A percentile compares a stretch with the other conserved stretches of the same genome.
phyloP scores from a whole-genome alignment of 2,888 invertebrate species.

The Ganaspis brasiliensis region DNA sequence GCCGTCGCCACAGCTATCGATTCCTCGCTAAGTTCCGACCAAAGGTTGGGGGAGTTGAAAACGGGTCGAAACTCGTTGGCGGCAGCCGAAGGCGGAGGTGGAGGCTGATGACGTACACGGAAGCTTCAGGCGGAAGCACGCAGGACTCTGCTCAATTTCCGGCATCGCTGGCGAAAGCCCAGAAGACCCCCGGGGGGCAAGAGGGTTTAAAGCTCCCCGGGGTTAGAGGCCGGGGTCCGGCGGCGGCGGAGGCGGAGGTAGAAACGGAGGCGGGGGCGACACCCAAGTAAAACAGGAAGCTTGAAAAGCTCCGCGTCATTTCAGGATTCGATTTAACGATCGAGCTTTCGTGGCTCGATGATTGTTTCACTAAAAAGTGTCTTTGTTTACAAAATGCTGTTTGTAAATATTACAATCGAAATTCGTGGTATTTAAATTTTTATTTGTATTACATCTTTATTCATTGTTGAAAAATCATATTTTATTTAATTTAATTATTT shows the following conservation, averaged over 20 bases:
- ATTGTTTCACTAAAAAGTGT: too few relatives aligned
- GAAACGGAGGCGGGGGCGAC: not conserved
- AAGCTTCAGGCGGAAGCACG: slow-evolving; percentile 68
- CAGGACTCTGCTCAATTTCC: slow-evolving; percentile 72
- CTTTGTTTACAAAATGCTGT: too few relatives aligned
- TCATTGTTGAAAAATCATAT: too few relatives aligned
- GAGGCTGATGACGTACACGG: slow-evolving; percentile 72
- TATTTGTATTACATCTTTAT: too few relatives aligned
- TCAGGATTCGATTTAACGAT: not conserved
- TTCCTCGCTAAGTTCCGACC: slow-evolving; percentile 64
- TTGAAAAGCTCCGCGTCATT: slow-evolving; percentile 6
- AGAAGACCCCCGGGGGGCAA: slow-evolving; percentile 56
- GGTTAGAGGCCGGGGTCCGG: not conserved
- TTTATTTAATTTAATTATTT: too few relatives aligned
- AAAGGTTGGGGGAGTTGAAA: slow-evolving; percentile 61
- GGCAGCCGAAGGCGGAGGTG: slow-evolving; percentile 51
- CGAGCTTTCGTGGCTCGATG: too few relatives aligned
- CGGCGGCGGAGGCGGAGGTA: not conserved
- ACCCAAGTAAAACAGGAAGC: slow-evolving; percentile 24
- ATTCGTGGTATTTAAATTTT: too few relatives aligned
- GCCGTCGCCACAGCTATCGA: slow-evolving; percentile 72
- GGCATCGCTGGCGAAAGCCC: slow-evolving; percentile 67
- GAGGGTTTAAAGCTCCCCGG: slow-evolving; percentile 53
- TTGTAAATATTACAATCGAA: too few relatives aligned
- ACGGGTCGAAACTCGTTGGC: slow-evolving; percentile 52